A percentile compares a stretch with the other conserved stretches of the same genome.
phyloP scores from a whole-genome alignment of 1,140 invertebrate genomes.

The Trichonephila inaurata region DNA sequence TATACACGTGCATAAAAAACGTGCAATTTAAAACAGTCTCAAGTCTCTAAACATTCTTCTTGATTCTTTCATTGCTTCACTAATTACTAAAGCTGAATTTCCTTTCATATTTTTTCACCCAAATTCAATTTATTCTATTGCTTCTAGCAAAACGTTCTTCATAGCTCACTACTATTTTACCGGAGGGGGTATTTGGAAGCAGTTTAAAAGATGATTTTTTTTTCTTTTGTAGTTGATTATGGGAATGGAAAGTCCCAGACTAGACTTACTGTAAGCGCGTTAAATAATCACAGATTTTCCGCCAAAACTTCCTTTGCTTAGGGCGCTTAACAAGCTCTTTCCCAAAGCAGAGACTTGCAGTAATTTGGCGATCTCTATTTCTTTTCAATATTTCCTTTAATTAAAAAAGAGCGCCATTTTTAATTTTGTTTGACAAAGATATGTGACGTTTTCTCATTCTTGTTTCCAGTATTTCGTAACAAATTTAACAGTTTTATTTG shows the following conservation, averaged over 20 bases:
- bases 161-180: conserved; percentile 44
- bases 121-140: conserved; percentile 73
- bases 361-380: conserved; percentile 65
- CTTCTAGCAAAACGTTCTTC: conserved; percentile 7
- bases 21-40: conserved; percentile 45
- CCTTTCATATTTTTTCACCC: conserved; percentile 45
- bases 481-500: conserved; percentile 4
- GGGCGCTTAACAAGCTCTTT: conserved; percentile 1
- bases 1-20: background rate
- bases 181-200: conserved; percentile 35
- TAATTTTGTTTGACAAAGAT: background rate
- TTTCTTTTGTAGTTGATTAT: conserved; percentile 53
- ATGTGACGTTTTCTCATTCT: background rate
- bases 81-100: conserved; percentile 65
- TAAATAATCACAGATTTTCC: conserved; percentile 70
- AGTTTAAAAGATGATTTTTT: conserved; percentile 58
- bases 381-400: conserved; percentile 42
- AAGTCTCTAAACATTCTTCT: conserved; percentile 47
- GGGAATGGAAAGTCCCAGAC: conserved; percentile 35
- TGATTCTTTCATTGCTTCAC: conserved; percentile 57
- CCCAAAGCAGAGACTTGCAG: background rate
- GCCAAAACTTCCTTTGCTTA: conserved; percentile 18
- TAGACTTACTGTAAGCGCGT: conserved; percentile 58
- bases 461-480: background rate
- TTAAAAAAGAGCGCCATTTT: conserved; percentile 46